phyloP scores from a whole-genome alignment of 2,888 invertebrate genomes.

The Ophraella communa region DNA sequence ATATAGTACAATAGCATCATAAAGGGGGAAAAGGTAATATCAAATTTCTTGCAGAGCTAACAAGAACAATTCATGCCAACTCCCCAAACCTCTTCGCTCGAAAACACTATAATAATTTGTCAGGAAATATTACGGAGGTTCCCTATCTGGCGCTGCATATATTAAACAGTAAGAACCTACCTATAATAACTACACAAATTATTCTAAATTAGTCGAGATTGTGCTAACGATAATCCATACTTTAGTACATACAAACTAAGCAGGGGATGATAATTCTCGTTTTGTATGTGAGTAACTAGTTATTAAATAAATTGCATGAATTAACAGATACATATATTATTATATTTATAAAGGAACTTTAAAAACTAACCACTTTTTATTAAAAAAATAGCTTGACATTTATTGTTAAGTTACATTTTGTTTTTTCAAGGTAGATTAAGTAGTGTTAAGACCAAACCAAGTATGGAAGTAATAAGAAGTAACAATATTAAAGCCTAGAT shows the following conservation, averaged over 20 bases:
- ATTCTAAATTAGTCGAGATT: not conserved
- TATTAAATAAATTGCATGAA: not conserved
- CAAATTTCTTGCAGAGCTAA: conserved; percentile 9
- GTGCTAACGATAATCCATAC: conserved; percentile 33
- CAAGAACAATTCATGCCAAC: conserved; percentile 14
- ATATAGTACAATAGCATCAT: not conserved
- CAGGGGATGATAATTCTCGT: not conserved
- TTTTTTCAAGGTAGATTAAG: too few relatives aligned
- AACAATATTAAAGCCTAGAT: too few relatives aligned
- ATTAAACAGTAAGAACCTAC: conserved; percentile 24
- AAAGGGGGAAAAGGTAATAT: not conserved
- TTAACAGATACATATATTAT: too few relatives aligned
- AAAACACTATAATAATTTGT: conserved; percentile 9
- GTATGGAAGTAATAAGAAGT: too few relatives aligned
- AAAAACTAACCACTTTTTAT: too few relatives aligned
- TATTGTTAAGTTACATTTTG: too few relatives aligned
- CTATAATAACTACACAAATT: conserved; percentile 32
- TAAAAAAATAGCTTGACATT: too few relatives aligned
- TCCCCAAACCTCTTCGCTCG: not conserved
- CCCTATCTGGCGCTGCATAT: conserved; percentile 23
- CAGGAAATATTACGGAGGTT: conserved; percentile 17
- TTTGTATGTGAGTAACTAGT: not conserved
- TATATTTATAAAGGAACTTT: too few relatives aligned
- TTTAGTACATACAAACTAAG: conserved; percentile 27
- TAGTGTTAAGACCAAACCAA: too few relatives aligned